Percentiles rank a stretch among this genome's conserved stretches.
Conservation (phyloP, 37 sponge, comb jelly and placozoan genomes). For the Halisarca cf. caerulea region DNA sequence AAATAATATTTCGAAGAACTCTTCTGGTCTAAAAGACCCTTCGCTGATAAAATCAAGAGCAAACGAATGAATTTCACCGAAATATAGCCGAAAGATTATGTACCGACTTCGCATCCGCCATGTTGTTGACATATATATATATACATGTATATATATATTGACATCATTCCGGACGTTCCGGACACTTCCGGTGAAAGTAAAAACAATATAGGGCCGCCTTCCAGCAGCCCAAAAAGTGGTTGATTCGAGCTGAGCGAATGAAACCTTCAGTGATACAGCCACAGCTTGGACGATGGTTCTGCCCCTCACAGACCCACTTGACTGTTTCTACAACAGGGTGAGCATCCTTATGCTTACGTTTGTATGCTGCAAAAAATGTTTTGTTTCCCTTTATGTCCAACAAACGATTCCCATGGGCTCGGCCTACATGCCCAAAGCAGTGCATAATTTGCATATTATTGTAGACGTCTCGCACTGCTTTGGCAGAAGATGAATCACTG, state of each 20-base stretch:
- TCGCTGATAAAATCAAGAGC: too few relatives aligned
- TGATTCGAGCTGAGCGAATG: constrained; percentile 13
- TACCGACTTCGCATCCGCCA: too few relatives aligned
- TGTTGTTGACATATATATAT: too few relatives aligned
- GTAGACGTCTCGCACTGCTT: constrained; percentile 1
- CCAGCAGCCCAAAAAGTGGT: constrained; percentile 30
- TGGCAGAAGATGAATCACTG: constrained; percentile 40
- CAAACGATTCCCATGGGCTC: constrained; percentile 25
- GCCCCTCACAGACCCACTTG: constrained; percentile 23
- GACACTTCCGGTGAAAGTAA: too few relatives aligned
- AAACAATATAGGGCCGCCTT: too few relatives aligned
- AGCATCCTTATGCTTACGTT: constrained; percentile 1
- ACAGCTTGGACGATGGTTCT: constrained; percentile 26
- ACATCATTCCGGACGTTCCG: too few relatives aligned
- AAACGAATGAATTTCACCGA: too few relatives aligned
- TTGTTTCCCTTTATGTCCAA: constrained; percentile 9
- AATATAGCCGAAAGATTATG: too few relatives aligned
- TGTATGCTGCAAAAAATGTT: not conserved
- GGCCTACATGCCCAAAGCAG: constrained; percentile 35
- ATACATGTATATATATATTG: too few relatives aligned
- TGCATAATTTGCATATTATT: constrained; percentile 16
- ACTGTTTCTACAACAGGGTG: constrained; percentile 18
- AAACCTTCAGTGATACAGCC: constrained; percentile 42
- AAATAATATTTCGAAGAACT: too few relatives aligned
- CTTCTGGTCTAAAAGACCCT: too few relatives aligned